Percentiles rank a stretch among this genome's conserved stretches.
Evolutionary conservation across 2,888 invertebrate species (phyloP).

Genomic region (Nomada ferruginata): DNA sequence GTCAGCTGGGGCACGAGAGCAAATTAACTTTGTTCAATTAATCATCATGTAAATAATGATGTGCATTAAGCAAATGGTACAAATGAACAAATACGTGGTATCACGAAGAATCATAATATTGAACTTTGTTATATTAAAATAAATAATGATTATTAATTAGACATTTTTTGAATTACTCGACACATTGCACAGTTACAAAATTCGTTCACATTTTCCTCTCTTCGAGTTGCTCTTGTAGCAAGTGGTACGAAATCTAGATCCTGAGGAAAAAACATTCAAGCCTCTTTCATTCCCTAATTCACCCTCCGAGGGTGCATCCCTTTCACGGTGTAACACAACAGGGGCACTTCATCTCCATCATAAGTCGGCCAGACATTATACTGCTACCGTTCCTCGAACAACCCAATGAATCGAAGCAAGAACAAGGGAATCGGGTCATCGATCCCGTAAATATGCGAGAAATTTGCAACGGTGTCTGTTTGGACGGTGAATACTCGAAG

Average conservation of each 20-base stretch:
- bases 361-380: constrained; percentile 10
- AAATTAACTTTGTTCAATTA: too few species aligned
- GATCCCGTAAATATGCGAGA: constrained; percentile 55
- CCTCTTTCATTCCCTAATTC: background rate
- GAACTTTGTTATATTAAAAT: too few species aligned
- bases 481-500: constrained; percentile 41
- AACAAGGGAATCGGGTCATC: constrained; percentile 55
- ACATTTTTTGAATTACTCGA: too few species aligned
- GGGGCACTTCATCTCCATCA: background rate
- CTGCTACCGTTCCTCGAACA: background rate
- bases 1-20: too few species aligned
- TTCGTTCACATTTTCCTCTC: background rate
- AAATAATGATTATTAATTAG: too few species aligned
- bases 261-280: background rate
- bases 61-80: too few species aligned
- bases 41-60: too few species aligned
- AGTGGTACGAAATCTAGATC: background rate
- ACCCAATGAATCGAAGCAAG: constrained; percentile 10
- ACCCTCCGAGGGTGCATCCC: background rate
- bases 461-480: constrained; percentile 43
- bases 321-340: background rate
- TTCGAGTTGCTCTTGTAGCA: background rate
- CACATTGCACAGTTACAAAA: too few species aligned
- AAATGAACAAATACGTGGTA: too few species aligned
- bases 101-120: too few species aligned